These are phyloP conservation scores for Plutomurus gul DNA, from an alignment of 1,140 invertebrate species.

Conservation along the genomic window DNA sequence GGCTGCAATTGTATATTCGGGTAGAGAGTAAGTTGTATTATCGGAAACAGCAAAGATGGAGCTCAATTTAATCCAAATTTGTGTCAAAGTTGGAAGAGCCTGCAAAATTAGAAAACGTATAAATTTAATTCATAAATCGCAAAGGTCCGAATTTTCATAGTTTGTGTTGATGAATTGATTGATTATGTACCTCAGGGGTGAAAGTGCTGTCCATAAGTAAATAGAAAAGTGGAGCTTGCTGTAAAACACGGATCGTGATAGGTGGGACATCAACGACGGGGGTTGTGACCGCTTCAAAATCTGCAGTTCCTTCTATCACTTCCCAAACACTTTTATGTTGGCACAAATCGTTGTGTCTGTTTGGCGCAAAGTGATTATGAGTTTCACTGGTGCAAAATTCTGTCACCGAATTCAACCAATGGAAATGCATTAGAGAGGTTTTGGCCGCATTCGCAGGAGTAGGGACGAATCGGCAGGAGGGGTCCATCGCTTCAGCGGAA, in stretches of 20 bases:
- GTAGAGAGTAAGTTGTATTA: background rate
- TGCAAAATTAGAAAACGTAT: background rate
- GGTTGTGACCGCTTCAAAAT: conserved; percentile 54
- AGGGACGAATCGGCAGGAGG: conserved; percentile 31
- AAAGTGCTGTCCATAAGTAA: background rate
- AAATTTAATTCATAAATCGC: background rate
- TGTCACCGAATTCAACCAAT: conserved; percentile 39
- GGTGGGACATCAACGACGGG: background rate
- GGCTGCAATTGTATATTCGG: background rate
- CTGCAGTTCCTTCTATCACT: conserved; percentile 57
- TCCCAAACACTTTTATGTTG: conserved; percentile 57
- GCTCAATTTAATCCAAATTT: background rate
- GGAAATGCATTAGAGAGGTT: conserved; percentile 44
- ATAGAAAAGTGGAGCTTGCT: background rate
- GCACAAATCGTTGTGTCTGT: conserved; percentile 59
- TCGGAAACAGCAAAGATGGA: background rate
- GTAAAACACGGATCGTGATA: background rate
- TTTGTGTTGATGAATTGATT: too few relatives aligned
- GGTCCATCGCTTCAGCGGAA: background rate
- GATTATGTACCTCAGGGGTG: background rate
- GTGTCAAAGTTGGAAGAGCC: background rate
- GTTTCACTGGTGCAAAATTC: conserved; percentile 58
- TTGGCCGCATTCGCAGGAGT: background rate
- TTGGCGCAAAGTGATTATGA: conserved; percentile 58
- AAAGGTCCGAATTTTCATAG: too few relatives aligned